Conservation (phyloP, 1,140 invertebrate species). For the Temnothorax curvispinosus region DNA sequence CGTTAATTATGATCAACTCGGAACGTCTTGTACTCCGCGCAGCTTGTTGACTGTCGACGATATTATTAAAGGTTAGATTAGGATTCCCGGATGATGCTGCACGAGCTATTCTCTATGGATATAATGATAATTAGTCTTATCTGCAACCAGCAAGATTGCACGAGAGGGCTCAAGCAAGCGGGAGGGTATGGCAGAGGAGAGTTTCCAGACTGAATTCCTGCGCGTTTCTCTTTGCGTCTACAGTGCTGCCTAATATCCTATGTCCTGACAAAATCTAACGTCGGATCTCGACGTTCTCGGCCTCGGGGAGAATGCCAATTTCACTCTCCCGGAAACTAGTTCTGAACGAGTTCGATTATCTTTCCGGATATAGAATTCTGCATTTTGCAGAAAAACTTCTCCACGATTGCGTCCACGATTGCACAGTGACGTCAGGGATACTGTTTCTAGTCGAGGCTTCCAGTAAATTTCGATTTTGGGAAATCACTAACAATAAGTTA, state of each 20-base stretch:
- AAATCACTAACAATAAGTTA: background rate
- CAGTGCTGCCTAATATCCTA: constrained; percentile 70
- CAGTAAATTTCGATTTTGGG: background rate
- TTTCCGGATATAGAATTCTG: constrained; percentile 30
- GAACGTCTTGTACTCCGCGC: constrained; percentile 64
- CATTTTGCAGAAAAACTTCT: constrained; percentile 41
- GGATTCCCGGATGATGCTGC: constrained; percentile 74
- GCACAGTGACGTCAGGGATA: background rate
- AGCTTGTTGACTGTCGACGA: constrained; percentile 77
- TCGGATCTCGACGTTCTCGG: constrained; percentile 68
- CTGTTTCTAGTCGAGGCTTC: background rate
- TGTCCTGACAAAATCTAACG: constrained; percentile 74
- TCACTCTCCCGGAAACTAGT: constrained; percentile 63
- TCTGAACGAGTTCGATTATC: constrained; percentile 52
- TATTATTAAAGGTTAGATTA: constrained; percentile 78
- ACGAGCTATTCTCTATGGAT: constrained; percentile 75
- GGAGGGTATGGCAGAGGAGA: constrained; percentile 43
- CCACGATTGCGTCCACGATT: background rate
- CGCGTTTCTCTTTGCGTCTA: constrained; percentile 61
- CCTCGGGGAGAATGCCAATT: constrained; percentile 66
- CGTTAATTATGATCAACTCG: constrained; percentile 73
- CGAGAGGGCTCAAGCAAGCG: constrained; percentile 64
- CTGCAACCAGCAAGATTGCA: constrained; percentile 78
- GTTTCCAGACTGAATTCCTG: constrained; percentile 72
- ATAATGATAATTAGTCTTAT: constrained; percentile 83